phyloP scores from a whole-genome alignment of 1,140 invertebrate species.

The Tetragnatha versicolor region DNA sequence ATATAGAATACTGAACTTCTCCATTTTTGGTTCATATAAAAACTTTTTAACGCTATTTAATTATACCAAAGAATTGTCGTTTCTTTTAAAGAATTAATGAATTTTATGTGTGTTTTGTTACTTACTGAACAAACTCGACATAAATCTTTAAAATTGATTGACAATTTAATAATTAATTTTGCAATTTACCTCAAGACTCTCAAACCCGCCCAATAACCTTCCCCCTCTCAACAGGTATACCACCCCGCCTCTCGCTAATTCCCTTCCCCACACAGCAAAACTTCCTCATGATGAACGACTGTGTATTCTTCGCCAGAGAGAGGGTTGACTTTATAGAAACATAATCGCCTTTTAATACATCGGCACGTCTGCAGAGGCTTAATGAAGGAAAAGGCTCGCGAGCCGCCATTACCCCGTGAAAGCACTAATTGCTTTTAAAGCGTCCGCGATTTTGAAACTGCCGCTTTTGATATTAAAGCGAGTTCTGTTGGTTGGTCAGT shows the following conservation, averaged over 20 bases:
- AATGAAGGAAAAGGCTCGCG: conserved; percentile 37
- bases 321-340: conserved; percentile 51
- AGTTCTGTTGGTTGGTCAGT: not conserved
- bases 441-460: conserved; percentile 30
- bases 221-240: conserved; percentile 8
- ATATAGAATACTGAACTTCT: too few relatives aligned
- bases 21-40: too few relatives aligned
- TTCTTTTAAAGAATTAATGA: too few relatives aligned
- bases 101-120: too few relatives aligned
- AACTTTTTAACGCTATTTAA: too few relatives aligned
- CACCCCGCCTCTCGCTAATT: too few relatives aligned
- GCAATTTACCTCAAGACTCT: too few relatives aligned
- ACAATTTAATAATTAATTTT: too few relatives aligned
- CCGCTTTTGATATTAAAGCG: conserved; percentile 1
- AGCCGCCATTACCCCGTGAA: conserved; percentile 40
- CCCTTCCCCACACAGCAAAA: not conserved
- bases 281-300: conserved; percentile 37
- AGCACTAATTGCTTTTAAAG: conserved; percentile 49
- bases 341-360: conserved; percentile 54
- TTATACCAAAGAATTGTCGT: too few relatives aligned
- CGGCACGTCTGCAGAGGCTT: not conserved
- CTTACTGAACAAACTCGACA: too few relatives aligned
- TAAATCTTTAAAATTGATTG: too few relatives aligned
- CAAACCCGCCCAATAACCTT: too few relatives aligned
- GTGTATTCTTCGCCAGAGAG: conserved; percentile 10